Conservation (phyloP, 1,140 invertebrate species). For the Pectinophora gossypiella region DNA sequence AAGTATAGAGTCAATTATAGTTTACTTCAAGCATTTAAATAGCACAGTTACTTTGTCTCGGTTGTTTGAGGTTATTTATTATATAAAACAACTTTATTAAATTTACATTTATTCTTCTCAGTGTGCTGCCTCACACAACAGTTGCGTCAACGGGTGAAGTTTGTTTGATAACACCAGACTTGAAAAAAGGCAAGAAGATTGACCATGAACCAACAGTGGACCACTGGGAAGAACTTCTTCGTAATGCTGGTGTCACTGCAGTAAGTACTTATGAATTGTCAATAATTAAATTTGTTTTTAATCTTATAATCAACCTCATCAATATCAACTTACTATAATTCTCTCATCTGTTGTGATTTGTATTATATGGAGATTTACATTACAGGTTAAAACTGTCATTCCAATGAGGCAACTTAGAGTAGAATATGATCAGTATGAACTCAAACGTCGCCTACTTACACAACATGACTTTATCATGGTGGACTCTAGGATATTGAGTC, state of each 20-base stretch:
- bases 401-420: constrained; percentile 79
- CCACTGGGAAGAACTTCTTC: constrained; percentile 75
- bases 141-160: constrained; percentile 68
- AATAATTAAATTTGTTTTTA: constrained; percentile 18
- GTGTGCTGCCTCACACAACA: constrained; percentile 56
- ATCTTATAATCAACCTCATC: background rate
- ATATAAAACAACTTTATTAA: background rate
- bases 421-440: constrained; percentile 81
- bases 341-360: too few species aligned
- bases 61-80: background rate
- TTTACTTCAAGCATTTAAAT: too few species aligned
- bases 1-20: too few species aligned
- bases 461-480: constrained; percentile 80
- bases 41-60: background rate
- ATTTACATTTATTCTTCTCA: constrained; percentile 13
- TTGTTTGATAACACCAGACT: constrained; percentile 74
- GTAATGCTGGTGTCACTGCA: constrained; percentile 63
- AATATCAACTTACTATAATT: background rate
- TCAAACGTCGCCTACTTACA: constrained; percentile 77
- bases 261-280: constrained; percentile 56
- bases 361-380: too few species aligned
- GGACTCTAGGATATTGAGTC: constrained; percentile 78
- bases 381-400: constrained; percentile 67
- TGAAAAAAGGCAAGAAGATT: constrained; percentile 70
- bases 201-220: constrained; percentile 79